phyloP scores from a whole-genome alignment of 2,888 invertebrate genomes.

The Eugnorisma glareosa region DNA sequence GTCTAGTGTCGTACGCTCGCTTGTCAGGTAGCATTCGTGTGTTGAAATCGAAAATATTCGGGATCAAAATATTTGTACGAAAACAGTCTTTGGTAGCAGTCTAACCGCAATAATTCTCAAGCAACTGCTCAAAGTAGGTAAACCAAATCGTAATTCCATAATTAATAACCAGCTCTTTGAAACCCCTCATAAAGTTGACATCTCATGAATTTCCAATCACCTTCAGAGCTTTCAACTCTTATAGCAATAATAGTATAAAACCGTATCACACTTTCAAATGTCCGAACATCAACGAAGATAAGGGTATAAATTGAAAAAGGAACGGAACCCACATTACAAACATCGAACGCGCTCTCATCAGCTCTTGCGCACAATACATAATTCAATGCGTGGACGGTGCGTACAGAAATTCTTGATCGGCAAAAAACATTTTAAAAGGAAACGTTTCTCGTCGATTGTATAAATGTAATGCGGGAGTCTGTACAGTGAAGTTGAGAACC shows the following conservation, averaged over 20 bases:
- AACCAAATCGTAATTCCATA: conserved; percentile 10
- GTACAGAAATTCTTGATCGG: conserved; percentile 67
- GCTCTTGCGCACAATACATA: conserved; percentile 66
- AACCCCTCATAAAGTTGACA: conserved; percentile 8
- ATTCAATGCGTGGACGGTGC: conserved; percentile 66
- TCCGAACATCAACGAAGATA: conserved; percentile 41
- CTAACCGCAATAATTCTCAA: neutral
- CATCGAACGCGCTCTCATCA: conserved; percentile 55
- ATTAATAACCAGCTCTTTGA: conserved; percentile 15
- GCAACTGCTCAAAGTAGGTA: neutral
- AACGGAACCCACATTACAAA: conserved; percentile 64
- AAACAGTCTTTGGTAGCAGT: neutral
- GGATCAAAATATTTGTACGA: too few species aligned
- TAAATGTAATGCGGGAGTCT: conserved; percentile 62
- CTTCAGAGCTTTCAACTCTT: neutral
- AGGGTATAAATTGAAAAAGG: conserved; percentile 38
- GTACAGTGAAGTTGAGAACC: conserved; percentile 53
- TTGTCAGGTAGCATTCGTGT: too few species aligned
- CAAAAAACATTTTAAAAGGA: conserved; percentile 64
- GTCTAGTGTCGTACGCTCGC: too few species aligned
- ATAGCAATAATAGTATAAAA: conserved; percentile 17
- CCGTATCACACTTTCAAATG: conserved; percentile 55
- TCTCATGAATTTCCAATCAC: conserved; percentile 24
- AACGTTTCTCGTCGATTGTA: conserved; percentile 67
- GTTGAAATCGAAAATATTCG: too few species aligned